phyloP scores from a whole-genome alignment of 2,113 vertebrate genomes.

The Myxocyprinus asiaticus region DNA sequence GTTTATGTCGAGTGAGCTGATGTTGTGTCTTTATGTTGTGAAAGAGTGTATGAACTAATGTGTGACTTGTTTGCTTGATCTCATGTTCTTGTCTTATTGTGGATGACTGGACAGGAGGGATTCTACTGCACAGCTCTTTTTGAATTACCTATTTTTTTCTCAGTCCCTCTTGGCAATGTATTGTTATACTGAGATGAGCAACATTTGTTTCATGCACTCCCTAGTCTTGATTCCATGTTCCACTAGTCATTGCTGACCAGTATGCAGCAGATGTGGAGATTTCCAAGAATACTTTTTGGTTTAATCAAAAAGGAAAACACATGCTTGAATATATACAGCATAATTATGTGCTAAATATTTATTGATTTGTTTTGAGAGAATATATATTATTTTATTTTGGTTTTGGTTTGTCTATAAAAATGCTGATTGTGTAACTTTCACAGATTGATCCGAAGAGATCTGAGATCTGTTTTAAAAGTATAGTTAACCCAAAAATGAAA shows the following conservation, averaged over 20 bases:
- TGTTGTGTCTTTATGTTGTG: neutral
- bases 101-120: conserved; percentile 22
- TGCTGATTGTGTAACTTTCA: neutral
- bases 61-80: conserved; percentile 10
- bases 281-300: neutral
- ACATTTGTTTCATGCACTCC: neutral
- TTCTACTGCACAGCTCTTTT: conserved; percentile 18
- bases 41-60: conserved; percentile 29
- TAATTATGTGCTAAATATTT: conserved; percentile 22
- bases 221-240: conserved; percentile 12
- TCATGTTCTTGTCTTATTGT: neutral
- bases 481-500: too few relatives aligned
- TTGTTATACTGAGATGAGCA: neutral
- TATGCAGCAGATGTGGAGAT: neutral
- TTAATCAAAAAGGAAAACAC: neutral
- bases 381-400: conserved; percentile 26
- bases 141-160: neutral
- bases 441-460: too few relatives aligned
- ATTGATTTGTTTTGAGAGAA: conserved; percentile 30
- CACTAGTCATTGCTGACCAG: neutral
- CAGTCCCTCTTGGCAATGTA: too few relatives aligned
- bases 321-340: neutral
- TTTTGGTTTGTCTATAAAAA: neutral
- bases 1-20: neutral
- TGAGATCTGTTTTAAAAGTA: too few relatives aligned